phyloP scores from a whole-genome alignment of 2,888 invertebrate species.

The Lampropteryx suffumata region DNA sequence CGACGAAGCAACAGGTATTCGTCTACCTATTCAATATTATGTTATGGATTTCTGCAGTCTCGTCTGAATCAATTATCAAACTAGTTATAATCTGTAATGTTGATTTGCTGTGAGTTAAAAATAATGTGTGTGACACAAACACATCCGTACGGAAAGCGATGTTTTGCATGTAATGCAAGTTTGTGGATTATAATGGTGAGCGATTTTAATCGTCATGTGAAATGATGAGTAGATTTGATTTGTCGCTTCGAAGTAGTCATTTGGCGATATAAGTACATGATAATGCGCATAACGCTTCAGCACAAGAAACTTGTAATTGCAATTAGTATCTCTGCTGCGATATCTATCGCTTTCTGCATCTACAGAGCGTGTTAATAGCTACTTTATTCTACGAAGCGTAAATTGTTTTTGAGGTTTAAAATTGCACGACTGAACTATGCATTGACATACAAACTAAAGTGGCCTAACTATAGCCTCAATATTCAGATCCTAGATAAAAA shows the following conservation, averaged over 20 bases:
- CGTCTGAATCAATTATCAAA: not conserved
- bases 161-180: conserved; percentile 67
- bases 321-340: conserved; percentile 52
- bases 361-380: conserved; percentile 19
- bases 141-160: conserved; percentile 51
- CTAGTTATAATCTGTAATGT: conserved; percentile 14
- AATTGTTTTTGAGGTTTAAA: too few species aligned
- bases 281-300: conserved; percentile 65
- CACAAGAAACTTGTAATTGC: conserved; percentile 49
- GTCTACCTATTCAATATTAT: too few species aligned
- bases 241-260: conserved; percentile 69
- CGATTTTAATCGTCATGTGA: conserved; percentile 47
- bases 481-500: not conserved
- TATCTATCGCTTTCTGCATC: conserved; percentile 61
- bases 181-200: conserved; percentile 51
- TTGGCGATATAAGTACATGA: conserved; percentile 58
- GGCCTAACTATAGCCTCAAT: too few species aligned
- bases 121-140: conserved; percentile 46
- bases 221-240: conserved; percentile 55
- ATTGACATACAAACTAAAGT: too few species aligned
- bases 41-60: too few species aligned
- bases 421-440: too few species aligned
- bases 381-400: not conserved
- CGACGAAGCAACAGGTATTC: too few species aligned
- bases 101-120: conserved; percentile 34